Base-by-base conservation (phyloP, 2,888 invertebrate genomes). In the Lithophane socia region DNA sequence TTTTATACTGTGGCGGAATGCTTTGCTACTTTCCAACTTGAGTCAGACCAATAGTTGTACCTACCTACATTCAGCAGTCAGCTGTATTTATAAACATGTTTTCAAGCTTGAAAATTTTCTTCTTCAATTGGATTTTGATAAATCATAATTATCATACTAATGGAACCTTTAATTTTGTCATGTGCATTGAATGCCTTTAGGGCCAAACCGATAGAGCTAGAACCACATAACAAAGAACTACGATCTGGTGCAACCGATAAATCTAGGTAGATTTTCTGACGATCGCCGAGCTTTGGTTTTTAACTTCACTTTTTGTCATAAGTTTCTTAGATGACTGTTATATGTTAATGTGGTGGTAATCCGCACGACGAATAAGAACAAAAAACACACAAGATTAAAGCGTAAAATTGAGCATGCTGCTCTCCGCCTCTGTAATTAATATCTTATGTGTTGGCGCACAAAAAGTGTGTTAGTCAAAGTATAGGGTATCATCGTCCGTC, bases 371-470 rank as follows among this genome's bases (percentile, higher is more conserved):
- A 82, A 83, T 77, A 78, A 84, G 75, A 88, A 88, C 84, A 92
- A 93, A 91, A 92, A 82, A 88, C 80, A 86, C 72, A 80, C 79
- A 77, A 92, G 87, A 92, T 92, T 91, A 90, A 88, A 89, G 92
- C 93, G 93, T 95, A 92, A 94, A 96, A 96, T 96, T 94, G 92
- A 92, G 93, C 93, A 90, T 92, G 91, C 71, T 87, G 85, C 89
- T 91, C 93, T 91, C 94, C 94, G 92, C 94, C 95, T 94, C 91
- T 90, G 92, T 95, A 96, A 96, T 96, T 95, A 94, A 96, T 93
- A 96, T 94, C 94, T 93, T 88, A 94, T 95, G 95, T 92, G 91
- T 90, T 91, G 83, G 87, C 84, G 89, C 90, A 92, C 91, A 95
- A 95, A 94, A 95, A 94, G 88, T 87, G 87, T 88, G 88, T 87